These are phyloP conservation scores for Propsilocerus akamusi DNA, from an alignment of 1,140 invertebrate genomes.

Conservation along the genomic window DNA sequence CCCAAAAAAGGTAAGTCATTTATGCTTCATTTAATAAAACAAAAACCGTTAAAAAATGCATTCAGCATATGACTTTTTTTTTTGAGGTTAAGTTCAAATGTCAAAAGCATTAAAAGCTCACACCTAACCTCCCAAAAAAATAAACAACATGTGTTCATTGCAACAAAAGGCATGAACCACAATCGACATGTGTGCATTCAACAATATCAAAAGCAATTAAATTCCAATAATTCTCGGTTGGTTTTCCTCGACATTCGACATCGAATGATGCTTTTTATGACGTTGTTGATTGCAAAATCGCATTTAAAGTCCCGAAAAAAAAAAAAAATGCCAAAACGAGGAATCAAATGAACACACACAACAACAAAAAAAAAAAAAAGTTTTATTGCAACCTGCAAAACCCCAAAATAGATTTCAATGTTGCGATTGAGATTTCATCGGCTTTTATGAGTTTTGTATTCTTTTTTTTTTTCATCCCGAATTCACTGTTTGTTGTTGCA, in stretches of 20 bases:
- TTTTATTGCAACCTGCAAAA: not conserved
- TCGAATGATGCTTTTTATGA: not conserved
- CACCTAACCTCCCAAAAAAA: too few species aligned
- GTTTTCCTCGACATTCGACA: not conserved
- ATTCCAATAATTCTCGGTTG: not conserved
- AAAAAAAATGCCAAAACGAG: too few species aligned
- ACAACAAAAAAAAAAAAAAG: not conserved
- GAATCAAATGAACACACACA: too few species aligned
- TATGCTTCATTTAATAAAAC: too few species aligned
- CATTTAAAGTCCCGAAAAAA: not conserved
- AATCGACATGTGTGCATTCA: conserved; percentile 1
- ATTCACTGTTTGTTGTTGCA: not conserved
- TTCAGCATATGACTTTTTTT: too few species aligned
- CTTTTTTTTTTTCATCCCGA: not conserved
- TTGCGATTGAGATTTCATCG: too few species aligned
- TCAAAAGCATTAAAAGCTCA: too few species aligned
- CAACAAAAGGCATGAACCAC: too few species aligned
- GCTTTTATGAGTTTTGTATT: not conserved
- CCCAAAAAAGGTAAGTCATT: conserved; percentile 90
- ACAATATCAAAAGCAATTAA: conserved; percentile 4
- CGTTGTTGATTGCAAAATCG: not conserved
- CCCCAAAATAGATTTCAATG: too few species aligned
- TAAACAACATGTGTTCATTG: too few species aligned
- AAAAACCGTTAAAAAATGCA: too few species aligned
- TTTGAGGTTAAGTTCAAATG: too few species aligned